These are phyloP conservation scores for Mycalesis mineus DNA, from an alignment of 2,888 invertebrate genomes.

Conservation along the genomic window DNA sequence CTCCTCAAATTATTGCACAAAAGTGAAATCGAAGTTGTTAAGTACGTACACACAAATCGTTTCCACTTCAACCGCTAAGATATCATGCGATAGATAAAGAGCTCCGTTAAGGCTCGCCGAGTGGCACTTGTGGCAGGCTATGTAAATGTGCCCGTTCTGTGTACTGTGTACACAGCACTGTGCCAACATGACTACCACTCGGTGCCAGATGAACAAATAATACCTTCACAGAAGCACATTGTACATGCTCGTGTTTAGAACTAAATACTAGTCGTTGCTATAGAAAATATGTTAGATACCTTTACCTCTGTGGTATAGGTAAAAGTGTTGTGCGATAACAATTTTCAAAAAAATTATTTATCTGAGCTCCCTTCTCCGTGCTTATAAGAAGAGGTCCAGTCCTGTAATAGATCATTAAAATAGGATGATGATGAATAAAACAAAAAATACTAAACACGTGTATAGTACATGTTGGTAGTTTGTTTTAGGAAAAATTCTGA, in stretches of 20 bases:
- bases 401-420: too few species aligned
- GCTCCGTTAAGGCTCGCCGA: neutral
- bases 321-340: too few species aligned
- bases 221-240: neutral
- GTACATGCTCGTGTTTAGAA: neutral
- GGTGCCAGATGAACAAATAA: conserved; percentile 8
- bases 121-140: conserved; percentile 3
- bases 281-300: neutral
- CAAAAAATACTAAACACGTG: too few species aligned
- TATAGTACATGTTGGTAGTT: too few species aligned
- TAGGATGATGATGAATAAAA: too few species aligned
- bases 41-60: neutral
- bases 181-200: neutral
- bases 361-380: too few species aligned
- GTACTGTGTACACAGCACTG: neutral
- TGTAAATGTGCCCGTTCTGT: conserved; percentile 3
- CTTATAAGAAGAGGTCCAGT: too few species aligned
- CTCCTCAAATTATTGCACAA: too few species aligned
- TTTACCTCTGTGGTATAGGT: too few species aligned
- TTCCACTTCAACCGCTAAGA: neutral
- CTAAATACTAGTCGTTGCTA: neutral
- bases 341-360: too few species aligned
- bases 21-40: neutral
- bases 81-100: neutral
- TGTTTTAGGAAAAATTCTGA: too few species aligned